Base-by-base conservation (phyloP, 2,797 vertebrate genomes). In the Triplophysa yarkandensis region DNA sequence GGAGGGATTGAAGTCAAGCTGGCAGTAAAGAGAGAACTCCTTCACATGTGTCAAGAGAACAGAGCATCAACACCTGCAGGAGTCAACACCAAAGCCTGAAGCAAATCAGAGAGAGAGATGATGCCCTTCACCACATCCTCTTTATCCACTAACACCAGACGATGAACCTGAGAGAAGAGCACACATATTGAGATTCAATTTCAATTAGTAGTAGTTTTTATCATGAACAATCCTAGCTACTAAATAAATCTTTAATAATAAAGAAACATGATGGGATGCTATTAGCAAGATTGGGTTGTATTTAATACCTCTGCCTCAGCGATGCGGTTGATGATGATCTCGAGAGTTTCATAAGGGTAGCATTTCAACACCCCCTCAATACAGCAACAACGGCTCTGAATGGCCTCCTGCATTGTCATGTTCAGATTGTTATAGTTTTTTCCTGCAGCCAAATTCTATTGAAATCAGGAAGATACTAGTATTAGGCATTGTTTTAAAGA, bases 31-130 rank as follows among this genome's bases (percentile, higher is more conserved):
- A 64, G 30, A 39, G 11, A 13, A 55, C 17, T 55, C 60, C 85
- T 86, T 2, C 74, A 85, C 71, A 14, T 6, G 70, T 52, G 76
- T 92, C 92, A 98, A 90, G 94, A 92, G 85, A 90, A 89, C 85
- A 98, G 94, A 79, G 95, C 95, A 54, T 98, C 93, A 71, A 99
- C 97, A 92, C 97, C 97, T 89, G 95, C 95, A 0, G 97, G 97
- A 80, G 93, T 94, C 87, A 99, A 93, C 74, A 99, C 93, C 83
- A 98, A 89, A 0, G 96, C 94, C 88, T 98, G 97, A 6, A 99
- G 95, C 74, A 99, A 93, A 89, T 99, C 96, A 0, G 97, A 99
- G 36, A 99, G 94, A 36, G 97, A 99, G 78, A 99, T 82, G 57
- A 99, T 96, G 11, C 97, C 97, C 84, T 88, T 92, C 0, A 96